Percentiles rank a stretch among this genome's conserved stretches.
Evolutionary conservation across 2,888 invertebrate genomes (phyloP).

Genomic region (Brachynemurus nebulosus): DNA sequence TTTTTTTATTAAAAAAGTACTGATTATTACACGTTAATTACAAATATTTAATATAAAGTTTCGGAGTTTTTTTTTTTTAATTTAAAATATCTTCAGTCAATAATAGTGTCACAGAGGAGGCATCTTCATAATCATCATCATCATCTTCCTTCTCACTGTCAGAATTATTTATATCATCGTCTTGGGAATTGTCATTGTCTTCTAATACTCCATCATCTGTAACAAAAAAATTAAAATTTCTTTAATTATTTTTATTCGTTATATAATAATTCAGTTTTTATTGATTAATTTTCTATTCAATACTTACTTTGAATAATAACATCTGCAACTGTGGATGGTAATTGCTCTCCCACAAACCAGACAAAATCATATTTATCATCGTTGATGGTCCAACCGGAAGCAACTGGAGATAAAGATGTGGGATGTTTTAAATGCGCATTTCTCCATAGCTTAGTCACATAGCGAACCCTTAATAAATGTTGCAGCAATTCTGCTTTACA

Average conservation of each 20-base stretch:
- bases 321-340: conserved; percentile 17
- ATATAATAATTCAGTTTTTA: conserved; percentile 4
- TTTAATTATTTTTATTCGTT: background rate
- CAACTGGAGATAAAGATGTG: conserved; percentile 14
- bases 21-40: no score
- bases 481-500: conserved; percentile 18
- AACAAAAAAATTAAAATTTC: conserved; percentile 9
- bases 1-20: no score
- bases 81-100: background rate
- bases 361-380: conserved; percentile 18
- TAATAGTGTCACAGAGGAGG: background rate
- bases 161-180: conserved; percentile 10
- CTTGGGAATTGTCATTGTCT: conserved; percentile 10
- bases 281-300: conserved; percentile 9
- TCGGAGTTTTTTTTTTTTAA: no score
- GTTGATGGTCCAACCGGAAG: conserved; percentile 14
- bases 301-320: conserved; percentile 13
- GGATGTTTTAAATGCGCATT: conserved; percentile 18
- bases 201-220: conserved; percentile 13
- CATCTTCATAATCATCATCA: background rate
- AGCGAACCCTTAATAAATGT: conserved; percentile 18
- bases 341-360: conserved; percentile 18
- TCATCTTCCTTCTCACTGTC: conserved; percentile 2
- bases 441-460: conserved; percentile 18
- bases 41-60: no score